Evolutionary conservation across 1,140 invertebrate genomes (phyloP).

Genomic region (Acromyrmex heyeri): DNA sequence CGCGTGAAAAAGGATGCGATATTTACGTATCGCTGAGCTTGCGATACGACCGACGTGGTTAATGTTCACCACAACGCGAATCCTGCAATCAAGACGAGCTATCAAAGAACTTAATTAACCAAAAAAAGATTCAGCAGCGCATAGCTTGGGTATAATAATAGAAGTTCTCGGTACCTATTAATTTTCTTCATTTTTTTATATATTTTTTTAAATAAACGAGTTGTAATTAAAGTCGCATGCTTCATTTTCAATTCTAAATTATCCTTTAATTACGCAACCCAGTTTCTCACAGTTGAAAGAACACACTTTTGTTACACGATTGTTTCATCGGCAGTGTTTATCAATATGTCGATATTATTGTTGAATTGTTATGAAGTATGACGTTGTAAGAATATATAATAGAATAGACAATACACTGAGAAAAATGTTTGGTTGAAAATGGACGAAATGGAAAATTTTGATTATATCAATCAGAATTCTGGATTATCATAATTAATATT

Average conservation of each 20-base stretch:
- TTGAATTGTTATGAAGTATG: not conserved
- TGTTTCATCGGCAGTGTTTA: not conserved
- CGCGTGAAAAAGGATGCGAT: not conserved
- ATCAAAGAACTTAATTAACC: slow-evolving; percentile 17
- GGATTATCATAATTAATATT: no score
- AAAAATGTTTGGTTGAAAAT: no score
- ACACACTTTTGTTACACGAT: not conserved
- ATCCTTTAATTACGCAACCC: not conserved
- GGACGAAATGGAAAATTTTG: no score
- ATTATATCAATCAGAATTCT: no score
- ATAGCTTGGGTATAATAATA: not conserved
- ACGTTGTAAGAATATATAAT: not conserved
- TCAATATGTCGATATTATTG: not conserved
- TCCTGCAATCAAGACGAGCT: not conserved
- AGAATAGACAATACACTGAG: not conserved
- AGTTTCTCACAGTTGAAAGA: no score
- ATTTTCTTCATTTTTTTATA: not conserved
- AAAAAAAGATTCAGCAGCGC: not conserved
- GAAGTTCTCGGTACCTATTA: not conserved
- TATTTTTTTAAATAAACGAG: not conserved
- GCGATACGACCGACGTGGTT: slow-evolving; percentile 17
- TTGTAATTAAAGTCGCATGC: not conserved
- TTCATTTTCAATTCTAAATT: not conserved
- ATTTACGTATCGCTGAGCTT: slow-evolving; percentile 21
- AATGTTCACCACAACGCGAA: not conserved